Evolutionary conservation across 2,797 vertebrate species (phyloP).

Genomic region (Anniella stebbinsi): DNA sequence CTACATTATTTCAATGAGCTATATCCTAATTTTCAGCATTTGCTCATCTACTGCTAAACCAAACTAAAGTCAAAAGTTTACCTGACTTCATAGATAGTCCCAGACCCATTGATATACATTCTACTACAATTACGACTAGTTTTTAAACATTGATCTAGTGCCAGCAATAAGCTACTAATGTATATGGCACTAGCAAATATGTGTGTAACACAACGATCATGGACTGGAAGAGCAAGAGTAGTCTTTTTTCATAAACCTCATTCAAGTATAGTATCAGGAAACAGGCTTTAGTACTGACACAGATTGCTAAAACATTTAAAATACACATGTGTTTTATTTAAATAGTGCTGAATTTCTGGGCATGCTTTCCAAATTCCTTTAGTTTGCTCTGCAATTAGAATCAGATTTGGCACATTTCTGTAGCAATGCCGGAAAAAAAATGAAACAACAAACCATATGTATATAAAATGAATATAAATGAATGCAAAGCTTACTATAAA

Average conservation of each 20-base stretch:
- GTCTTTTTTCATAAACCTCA: constrained; percentile 67
- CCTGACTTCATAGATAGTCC: constrained; percentile 62
- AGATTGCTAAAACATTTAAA: constrained; percentile 75
- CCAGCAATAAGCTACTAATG: neutral
- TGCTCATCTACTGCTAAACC: constrained; percentile 37
- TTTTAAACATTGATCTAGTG: constrained; percentile 4
- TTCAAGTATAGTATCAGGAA: constrained; percentile 74
- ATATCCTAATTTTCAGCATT: constrained; percentile 29
- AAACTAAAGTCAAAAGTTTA: constrained; percentile 8
- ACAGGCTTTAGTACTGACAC: constrained; percentile 67
- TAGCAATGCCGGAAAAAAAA: constrained; percentile 65
- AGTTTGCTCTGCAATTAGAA: constrained; percentile 76
- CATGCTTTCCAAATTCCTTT: constrained; percentile 75
- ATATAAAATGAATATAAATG: constrained; percentile 70
- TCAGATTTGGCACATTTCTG: constrained; percentile 77
- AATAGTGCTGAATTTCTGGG: constrained; percentile 74
- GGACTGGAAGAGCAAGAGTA: constrained; percentile 59
- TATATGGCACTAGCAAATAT: neutral
- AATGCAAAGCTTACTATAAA: constrained; percentile 58
- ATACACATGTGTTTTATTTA: constrained; percentile 78
- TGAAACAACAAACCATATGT: constrained; percentile 75
- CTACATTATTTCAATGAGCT: neutral
- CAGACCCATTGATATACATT: constrained; percentile 67
- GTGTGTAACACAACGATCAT: constrained; percentile 60
- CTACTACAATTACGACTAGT: neutral